These are phyloP conservation scores for Actenoides hombroni DNA, from an alignment of 2,113 vertebrate species.

Conservation along the genomic window DNA sequence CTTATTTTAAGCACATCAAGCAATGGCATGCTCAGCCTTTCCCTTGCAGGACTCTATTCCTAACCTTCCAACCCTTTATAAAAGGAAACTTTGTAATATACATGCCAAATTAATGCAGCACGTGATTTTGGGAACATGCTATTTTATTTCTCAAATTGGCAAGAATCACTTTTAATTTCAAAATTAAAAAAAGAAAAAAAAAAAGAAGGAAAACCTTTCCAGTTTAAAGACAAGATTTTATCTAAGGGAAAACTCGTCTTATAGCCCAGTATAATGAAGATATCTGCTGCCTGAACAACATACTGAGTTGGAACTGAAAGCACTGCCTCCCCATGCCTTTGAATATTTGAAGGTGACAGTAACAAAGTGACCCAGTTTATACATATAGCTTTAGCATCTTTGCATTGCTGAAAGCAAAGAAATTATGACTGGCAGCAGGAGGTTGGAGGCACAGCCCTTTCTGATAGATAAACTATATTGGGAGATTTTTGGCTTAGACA, in stretches of 20 bases:
- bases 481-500: not conserved
- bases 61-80: not conserved
- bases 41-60: not conserved
- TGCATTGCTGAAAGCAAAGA: not conserved
- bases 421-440: not conserved
- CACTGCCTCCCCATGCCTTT: not conserved
- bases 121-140: not conserved
- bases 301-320: not conserved
- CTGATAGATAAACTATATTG: not conserved
- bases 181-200: not conserved
- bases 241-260: not conserved
- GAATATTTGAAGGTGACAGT: not conserved
- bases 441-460: not conserved
- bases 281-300: not conserved
- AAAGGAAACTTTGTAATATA: not conserved
- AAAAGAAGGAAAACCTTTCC: not conserved
- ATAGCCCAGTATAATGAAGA: fast-evolving
- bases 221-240: not conserved
- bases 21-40: not conserved
- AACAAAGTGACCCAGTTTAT: not conserved
- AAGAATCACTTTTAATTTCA: not conserved
- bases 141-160: not conserved
- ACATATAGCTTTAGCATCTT: not conserved
- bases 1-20: not conserved
- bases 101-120: not conserved